These are phyloP conservation scores for Palythoa grandiflora DNA, from an alignment of 92 coral and sea anemone species.

Conservation along the genomic window DNA sequence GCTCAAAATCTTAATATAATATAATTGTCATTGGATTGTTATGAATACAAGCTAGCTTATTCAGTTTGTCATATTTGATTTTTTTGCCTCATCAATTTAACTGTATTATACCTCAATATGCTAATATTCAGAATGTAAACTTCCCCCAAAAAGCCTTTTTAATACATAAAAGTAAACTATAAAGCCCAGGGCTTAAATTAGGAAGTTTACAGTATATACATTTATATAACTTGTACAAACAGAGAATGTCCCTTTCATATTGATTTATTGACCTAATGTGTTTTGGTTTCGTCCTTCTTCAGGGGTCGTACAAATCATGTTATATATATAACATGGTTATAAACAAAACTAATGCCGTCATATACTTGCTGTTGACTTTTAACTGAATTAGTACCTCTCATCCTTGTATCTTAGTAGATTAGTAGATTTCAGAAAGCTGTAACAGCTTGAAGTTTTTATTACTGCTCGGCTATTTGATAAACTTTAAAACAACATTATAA, in stretches of 20 bases:
- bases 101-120: background rate
- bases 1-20: background rate
- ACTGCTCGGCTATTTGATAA: too few relatives aligned
- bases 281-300: too few relatives aligned
- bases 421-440: too few relatives aligned
- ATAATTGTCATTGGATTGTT: background rate
- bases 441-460: too few relatives aligned
- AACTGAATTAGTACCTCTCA: background rate
- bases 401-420: too few relatives aligned
- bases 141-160: background rate
- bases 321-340: too few relatives aligned
- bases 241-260: too few relatives aligned
- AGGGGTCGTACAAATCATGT: too few relatives aligned
- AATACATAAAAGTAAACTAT: conserved; percentile 11
- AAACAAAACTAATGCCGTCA: too few relatives aligned
- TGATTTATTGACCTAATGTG: too few relatives aligned
- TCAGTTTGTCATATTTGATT: conserved; percentile 17
- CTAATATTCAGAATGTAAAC: background rate
- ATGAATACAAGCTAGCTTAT: conserved; percentile 1
- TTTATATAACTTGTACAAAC: too few relatives aligned
- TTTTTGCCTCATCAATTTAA: conserved; percentile 12
- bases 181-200: background rate
- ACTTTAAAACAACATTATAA: too few relatives aligned
- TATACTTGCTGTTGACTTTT: background rate
- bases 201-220: background rate